Percentiles rank a stretch among this genome's conserved stretches.
Evolutionary conservation across 1,140 invertebrate species (phyloP).

Genomic region (Druon quercuslanigerum): DNA sequence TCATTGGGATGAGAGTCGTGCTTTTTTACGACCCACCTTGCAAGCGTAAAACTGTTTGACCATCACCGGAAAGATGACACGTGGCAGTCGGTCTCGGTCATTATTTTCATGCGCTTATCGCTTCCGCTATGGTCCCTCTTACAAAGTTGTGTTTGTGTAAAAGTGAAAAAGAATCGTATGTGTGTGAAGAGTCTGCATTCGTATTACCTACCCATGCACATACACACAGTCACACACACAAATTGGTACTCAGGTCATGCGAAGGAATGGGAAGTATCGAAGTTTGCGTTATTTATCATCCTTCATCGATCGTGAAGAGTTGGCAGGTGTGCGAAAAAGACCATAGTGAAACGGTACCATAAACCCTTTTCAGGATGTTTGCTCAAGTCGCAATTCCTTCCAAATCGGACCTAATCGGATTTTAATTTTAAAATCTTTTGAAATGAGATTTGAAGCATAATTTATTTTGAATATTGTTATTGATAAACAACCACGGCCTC

Average conservation of each 20-base stretch:
- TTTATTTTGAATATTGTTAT: no score
- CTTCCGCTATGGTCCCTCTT: conserved; percentile 48
- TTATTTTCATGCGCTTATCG: conserved; percentile 56
- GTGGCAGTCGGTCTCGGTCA: conserved; percentile 57
- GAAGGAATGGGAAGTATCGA: conserved; percentile 10
- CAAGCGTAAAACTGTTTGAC: conserved; percentile 38
- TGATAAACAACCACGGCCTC: no score
- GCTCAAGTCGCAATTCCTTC: not conserved
- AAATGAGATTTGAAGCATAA: no score
- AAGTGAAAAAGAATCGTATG: not conserved
- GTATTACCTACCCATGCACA: not conserved
- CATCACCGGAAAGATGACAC: conserved; percentile 63
- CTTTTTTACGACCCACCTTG: conserved; percentile 29
- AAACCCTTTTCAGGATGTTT: not conserved
- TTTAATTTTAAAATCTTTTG: no score
- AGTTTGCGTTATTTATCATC: conserved; percentile 52
- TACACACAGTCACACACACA: no score
- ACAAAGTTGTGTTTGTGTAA: conserved; percentile 21
- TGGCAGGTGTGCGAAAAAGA: conserved; percentile 48
- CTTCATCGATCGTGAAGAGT: conserved; percentile 46
- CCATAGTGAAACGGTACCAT: conserved; percentile 3
- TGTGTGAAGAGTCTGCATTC: not conserved
- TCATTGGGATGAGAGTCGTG: not conserved
- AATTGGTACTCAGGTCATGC: not conserved
- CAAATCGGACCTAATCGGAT: no score